Evolutionary conservation across 2,888 invertebrate species (phyloP).

Genomic region (Chalcosyrphus nemorum): DNA sequence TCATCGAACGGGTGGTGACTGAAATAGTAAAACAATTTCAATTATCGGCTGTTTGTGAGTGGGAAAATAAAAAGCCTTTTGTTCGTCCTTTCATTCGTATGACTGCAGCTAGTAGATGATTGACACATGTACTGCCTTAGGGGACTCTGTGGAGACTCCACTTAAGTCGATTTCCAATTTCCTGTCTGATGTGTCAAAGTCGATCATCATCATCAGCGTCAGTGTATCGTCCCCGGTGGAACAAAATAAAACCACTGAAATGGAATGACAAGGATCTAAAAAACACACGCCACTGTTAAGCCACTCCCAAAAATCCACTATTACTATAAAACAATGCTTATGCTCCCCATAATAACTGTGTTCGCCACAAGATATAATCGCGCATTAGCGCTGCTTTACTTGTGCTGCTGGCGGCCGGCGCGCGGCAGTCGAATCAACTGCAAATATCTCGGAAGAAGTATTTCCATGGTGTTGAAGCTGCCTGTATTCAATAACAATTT

Average conservation of each 20-base stretch:
- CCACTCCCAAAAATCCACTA: constrained; percentile 57
- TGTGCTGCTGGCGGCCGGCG: constrained; percentile 39
- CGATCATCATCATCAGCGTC: constrained; percentile 25
- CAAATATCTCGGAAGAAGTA: constrained; percentile 41
- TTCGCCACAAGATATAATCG: constrained; percentile 62
- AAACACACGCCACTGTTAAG: constrained; percentile 49
- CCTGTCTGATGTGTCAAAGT: constrained; percentile 41
- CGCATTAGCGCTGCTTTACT: constrained; percentile 65
- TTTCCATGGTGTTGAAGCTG: constrained; percentile 56
- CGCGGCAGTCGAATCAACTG: constrained; percentile 51
- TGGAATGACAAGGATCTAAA: constrained; percentile 54
- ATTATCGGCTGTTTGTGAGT: background rate
- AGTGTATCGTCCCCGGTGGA: background rate
- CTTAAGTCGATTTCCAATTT: constrained; percentile 43
- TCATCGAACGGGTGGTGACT: constrained; percentile 7
- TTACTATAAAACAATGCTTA: constrained; percentile 51
- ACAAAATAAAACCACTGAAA: constrained; percentile 10
- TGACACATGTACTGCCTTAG: constrained; percentile 12
- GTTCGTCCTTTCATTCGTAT: background rate
- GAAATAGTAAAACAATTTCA: constrained; percentile 25
- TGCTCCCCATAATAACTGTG: constrained; percentile 67
- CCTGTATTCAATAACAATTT: constrained; percentile 71
- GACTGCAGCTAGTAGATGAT: background rate
- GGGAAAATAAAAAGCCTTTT: background rate
- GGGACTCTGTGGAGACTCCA: background rate